A percentile compares a stretch with the other conserved stretches of the same genome.
These are phyloP conservation scores for Coboldia fuscipes DNA, from an alignment of 1,140 invertebrate genomes.

Conservation along the genomic window DNA sequence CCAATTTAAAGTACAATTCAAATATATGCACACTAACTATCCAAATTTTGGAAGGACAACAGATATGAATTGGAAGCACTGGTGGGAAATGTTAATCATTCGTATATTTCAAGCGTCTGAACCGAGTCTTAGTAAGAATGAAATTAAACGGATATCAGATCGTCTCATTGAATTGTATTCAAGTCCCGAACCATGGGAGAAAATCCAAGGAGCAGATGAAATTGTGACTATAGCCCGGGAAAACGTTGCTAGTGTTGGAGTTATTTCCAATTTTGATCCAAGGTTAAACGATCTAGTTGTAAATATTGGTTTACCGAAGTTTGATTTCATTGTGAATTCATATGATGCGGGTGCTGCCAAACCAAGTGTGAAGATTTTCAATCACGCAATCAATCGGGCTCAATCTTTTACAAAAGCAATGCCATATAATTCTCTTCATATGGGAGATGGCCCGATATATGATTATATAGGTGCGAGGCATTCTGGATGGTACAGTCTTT, in stretches of 20 bases:
- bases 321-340: constrained; percentile 17
- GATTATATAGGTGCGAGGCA: constrained; percentile 58
- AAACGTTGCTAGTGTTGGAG: constrained; percentile 11
- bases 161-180: constrained; percentile 9
- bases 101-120: constrained; percentile 10
- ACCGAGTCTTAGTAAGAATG: constrained; percentile 1
- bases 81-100: constrained; percentile 13
- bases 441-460: constrained; percentile 51
- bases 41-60: constrained; percentile 13
- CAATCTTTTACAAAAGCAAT: constrained; percentile 12
- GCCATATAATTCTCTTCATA: constrained; percentile 46
- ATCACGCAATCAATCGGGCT: constrained; percentile 7
- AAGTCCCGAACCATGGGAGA: constrained; percentile 10
- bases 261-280: constrained; percentile 19
- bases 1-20: constrained; percentile 15
- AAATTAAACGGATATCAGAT: constrained; percentile 7
- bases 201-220: constrained; percentile 9
- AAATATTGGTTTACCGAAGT: constrained; percentile 10
- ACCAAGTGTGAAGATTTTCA: constrained; percentile 12
- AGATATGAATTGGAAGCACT: constrained; percentile 11
- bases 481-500: constrained; percentile 48
- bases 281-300: constrained; percentile 9
- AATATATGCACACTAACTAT: constrained; percentile 9
- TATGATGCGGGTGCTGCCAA: constrained; percentile 16
- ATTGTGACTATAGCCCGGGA: constrained; percentile 10